A percentile compares a stretch with the other conserved stretches of the same genome.
Evolutionary conservation across 2,797 vertebrate species (phyloP).

Genomic region (Pseudochirops cupreus): DNA sequence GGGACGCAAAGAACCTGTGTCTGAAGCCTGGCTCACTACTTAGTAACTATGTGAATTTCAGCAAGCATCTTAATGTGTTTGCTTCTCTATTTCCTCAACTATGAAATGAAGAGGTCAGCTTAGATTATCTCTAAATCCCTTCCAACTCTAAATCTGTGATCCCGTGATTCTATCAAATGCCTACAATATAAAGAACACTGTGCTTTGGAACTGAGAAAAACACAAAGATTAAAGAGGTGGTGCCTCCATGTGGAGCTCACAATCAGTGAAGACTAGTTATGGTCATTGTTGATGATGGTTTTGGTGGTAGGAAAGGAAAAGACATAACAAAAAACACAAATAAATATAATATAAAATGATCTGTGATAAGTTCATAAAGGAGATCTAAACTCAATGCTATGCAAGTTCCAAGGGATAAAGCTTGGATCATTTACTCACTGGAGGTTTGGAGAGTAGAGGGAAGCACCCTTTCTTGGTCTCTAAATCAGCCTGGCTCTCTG

Average conservation of each 20-base stretch:
- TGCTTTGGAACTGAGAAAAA: background rate
- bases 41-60: background rate
- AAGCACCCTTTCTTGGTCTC: background rate
- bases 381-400: background rate
- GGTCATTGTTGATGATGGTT: background rate
- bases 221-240: no score
- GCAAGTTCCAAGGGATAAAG: background rate
- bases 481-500: background rate
- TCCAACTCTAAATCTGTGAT: background rate
- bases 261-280: background rate
- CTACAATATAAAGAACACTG: background rate
- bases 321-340: background rate
- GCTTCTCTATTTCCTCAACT: background rate
- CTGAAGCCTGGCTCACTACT: background rate
- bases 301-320: background rate
- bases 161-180: background rate
- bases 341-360: background rate
- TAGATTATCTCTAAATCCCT: background rate
- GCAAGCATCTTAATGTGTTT: background rate
- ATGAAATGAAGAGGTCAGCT: background rate
- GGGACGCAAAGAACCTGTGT: background rate
- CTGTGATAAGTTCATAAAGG: background rate
- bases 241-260: background rate
- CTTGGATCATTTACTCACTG: background rate
- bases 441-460: background rate